Conservation (phyloP, 35 echinoderm and acorn worm species). For the Acanthaster planci region DNA sequence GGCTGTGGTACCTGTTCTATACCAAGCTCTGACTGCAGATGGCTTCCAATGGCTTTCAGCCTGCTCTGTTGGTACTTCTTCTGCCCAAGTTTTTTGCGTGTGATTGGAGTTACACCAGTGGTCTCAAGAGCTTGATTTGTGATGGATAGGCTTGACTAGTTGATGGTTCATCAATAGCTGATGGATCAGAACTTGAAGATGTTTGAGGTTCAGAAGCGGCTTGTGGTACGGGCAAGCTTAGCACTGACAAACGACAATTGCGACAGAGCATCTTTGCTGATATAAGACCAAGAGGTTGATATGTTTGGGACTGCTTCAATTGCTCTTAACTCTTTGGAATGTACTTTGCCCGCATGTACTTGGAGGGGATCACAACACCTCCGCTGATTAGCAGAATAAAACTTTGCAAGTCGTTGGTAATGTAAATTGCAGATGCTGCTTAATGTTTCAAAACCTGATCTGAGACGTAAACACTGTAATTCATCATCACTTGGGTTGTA, state of each 20-base stretch:
- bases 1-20: neutral
- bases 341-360: no score
- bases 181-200: neutral
- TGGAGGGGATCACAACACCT: no score
- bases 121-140: neutral
- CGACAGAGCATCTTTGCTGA: no score
- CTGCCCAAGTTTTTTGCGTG: neutral
- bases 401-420: no score
- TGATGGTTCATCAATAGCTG: constrained; percentile 3
- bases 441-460: no score
- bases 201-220: neutral
- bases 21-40: neutral
- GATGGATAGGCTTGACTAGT: neutral
- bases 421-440: no score
- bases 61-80: neutral
- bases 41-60: neutral
- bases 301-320: no score
- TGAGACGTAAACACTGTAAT: no score
- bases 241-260: neutral
- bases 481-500: no score
- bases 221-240: neutral
- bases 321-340: no score
- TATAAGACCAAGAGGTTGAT: neutral
- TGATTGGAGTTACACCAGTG: neutral
- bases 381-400: no score